Base-by-base conservation (phyloP, 1,140 invertebrate genomes). In the Archivesica marissinica region DNA sequence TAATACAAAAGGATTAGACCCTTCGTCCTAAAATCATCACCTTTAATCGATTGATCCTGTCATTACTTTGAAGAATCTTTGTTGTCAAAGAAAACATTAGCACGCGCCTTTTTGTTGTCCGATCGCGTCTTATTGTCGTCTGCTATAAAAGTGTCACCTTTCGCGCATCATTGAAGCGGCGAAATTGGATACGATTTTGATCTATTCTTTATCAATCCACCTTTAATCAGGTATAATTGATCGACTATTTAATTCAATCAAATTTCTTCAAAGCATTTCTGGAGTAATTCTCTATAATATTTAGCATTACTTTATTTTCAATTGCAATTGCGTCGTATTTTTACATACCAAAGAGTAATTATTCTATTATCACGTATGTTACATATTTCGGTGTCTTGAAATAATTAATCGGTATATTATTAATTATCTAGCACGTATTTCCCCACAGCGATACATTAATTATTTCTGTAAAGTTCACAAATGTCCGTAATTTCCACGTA, bases 161-260 rank as follows among this genome's bases (percentile, higher is more conserved):
- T 4, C 28, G 59, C 47, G 64, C 66, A 72, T 81, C 68, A 54
- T 9, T 56, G 79, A 56, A 50, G n/a, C 68, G 80, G 54, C 25
- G 70, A 83, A 82, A 44, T 81, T 30, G 28, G 17, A 56, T 41
- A 35, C 20, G 13, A n/a, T 47, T 72, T 81, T 72, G 77, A 70
- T 72, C 79, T 61, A 50, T 81, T 81, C 39, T 81, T 50, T 81
- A 6, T 33, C 47, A 38, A 61, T 83, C n/a, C 70, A 83, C 54
- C 38, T 83, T 83, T 83, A 83, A 83, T 75, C 80, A 64, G 39
- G 7, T 59, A 54, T 83, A 75, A 83, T 83, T 83, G 80, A 75
- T 83, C 50, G 64, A 17, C 54, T 52, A 83, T 83, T 83, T 74
- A 83, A 83, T 75, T 64, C 80, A 83, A 83, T 83, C 52, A 64